A percentile compares a stretch with the other conserved stretches of the same genome.
Conservation (phyloP, 2,113 vertebrate species). For the Pipa parva region DNA sequence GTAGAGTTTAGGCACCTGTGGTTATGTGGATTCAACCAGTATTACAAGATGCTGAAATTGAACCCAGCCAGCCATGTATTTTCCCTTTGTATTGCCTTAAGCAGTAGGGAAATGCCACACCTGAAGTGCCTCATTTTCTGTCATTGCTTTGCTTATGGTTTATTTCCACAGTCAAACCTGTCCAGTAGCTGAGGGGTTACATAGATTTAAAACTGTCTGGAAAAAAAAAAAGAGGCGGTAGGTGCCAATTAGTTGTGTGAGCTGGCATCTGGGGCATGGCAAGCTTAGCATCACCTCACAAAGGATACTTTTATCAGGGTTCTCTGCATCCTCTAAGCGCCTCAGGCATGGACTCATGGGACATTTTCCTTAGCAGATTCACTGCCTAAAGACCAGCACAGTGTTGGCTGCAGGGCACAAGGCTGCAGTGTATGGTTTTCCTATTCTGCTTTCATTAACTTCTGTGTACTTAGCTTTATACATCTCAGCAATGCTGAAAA, state of each 20-base stretch:
- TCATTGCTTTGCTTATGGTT: no score
- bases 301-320: constrained; percentile 15
- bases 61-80: no score
- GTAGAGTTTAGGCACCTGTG: no score
- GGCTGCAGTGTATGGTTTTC: constrained; percentile 27
- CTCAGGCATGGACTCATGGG: constrained; percentile 1
- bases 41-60: no score
- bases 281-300: constrained; percentile 1
- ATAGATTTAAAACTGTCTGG: constrained; percentile 10
- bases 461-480: constrained; percentile 22
- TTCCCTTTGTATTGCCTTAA: no score
- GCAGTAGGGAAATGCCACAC: no score
- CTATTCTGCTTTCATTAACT: constrained; percentile 21
- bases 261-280: no score
- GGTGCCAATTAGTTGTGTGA: constrained; percentile 23
- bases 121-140: no score
- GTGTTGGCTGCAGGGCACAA: constrained; percentile 35
- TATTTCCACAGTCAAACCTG: neutral
- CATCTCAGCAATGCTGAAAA: constrained; percentile 24
- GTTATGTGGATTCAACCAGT: no score
- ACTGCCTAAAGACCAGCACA: constrained; percentile 31
- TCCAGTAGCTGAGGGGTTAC: neutral
- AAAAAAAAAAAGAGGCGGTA: no score
- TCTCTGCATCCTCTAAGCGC: neutral
- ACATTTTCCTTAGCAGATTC: no score